Base-by-base conservation (phyloP, 2,888 invertebrate species). In the Dynastes tityus region DNA sequence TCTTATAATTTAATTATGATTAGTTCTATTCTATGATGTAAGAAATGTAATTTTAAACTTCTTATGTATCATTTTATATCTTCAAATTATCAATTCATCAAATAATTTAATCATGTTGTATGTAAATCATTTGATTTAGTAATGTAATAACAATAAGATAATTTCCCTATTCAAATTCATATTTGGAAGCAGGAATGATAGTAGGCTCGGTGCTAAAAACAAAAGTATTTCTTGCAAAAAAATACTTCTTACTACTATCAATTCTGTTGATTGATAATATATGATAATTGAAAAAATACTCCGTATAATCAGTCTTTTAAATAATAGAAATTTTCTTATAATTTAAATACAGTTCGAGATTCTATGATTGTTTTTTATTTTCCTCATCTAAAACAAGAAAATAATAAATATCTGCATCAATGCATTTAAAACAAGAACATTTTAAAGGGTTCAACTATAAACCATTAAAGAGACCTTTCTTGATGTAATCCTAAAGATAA, bases 281-380 rank as follows among this genome's bases (percentile, higher is more conserved):
- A 16, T 16, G 37, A 5, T 37, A 37, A 37, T 37, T 5, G 5
- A 37, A 37, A 37, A 37, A 70, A 32, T 70, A 32, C 5, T 29
- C n/a, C 5, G 37, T 55, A 29, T 55, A 37, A 58, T 71, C 13
- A 53, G 53, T 27, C 6, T 32, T 71, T 71, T 71, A 27, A n/a
- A 55, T 71, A 55, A 37, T 55, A 55, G 40, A 22, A 27, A 16
- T 71, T 71, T 71, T 55, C 55, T 8, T 71, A 55, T 55, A 71
- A 55, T 32, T 71, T 29, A 70, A 51, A 51, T 53, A 70, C 29
- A 71, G 37, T 65, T 65, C 65, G 2, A 65, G 40, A 13, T 16
- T 22, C 6, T 40, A 40, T 2, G 37, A 37, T 5, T 40, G 65
- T 5, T n/a, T 32, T 65, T 40, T 65, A 13, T 8, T n/a, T 55